Conservation (phyloP, 1,140 invertebrate genomes). For the Drosophila bocqueti region DNA sequence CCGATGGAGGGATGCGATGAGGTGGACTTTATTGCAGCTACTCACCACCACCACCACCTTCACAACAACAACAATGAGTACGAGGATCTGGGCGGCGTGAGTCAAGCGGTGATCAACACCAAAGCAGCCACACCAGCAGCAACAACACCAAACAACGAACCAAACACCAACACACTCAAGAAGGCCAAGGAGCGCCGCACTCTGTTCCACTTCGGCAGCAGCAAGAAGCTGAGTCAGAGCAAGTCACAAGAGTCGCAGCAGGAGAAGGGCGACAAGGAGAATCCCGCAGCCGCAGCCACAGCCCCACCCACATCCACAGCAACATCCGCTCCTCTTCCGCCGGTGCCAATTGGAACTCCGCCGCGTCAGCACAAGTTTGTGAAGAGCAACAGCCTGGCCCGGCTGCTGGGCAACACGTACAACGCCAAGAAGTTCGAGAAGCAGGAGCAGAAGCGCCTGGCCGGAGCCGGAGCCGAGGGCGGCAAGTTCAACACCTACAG, state of each 20-base stretch:
- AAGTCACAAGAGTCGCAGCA: slow-evolving; percentile 32
- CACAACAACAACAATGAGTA: slow-evolving; percentile 77
- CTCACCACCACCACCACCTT: slow-evolving; percentile 24
- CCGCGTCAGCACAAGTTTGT: slow-evolving; percentile 79
- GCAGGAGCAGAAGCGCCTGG: slow-evolving; percentile 69
- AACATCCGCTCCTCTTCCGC: slow-evolving; percentile 34
- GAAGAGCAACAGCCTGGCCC: slow-evolving; percentile 77
- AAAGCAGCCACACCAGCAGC: slow-evolving; percentile 61
- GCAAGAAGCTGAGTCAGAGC: slow-evolving; percentile 50
- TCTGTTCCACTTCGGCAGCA: slow-evolving; percentile 68
- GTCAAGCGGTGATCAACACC: slow-evolving; percentile 55
- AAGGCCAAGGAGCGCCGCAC: slow-evolving; percentile 70
- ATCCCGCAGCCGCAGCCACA: slow-evolving; percentile 18
- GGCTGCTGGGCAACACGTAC: slow-evolving; percentile 82
- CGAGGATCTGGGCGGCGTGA: slow-evolving; percentile 56
- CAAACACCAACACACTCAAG: slow-evolving; percentile 68
- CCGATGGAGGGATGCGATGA: slow-evolving; percentile 57
- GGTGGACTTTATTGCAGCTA: slow-evolving; percentile 62
- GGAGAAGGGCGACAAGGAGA: neutral
- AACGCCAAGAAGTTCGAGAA: slow-evolving; percentile 84
- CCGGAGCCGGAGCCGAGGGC: slow-evolving; percentile 37
- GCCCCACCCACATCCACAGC: slow-evolving; percentile 1
- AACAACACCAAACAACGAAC: slow-evolving; percentile 76
- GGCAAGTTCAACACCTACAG: slow-evolving; percentile 78
- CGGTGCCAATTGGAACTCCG: slow-evolving; percentile 71